A percentile compares a stretch with the other conserved stretches of the same genome.
Evolutionary conservation across 2,888 invertebrate genomes (phyloP).

Genomic region (Hymenopus coronatus): DNA sequence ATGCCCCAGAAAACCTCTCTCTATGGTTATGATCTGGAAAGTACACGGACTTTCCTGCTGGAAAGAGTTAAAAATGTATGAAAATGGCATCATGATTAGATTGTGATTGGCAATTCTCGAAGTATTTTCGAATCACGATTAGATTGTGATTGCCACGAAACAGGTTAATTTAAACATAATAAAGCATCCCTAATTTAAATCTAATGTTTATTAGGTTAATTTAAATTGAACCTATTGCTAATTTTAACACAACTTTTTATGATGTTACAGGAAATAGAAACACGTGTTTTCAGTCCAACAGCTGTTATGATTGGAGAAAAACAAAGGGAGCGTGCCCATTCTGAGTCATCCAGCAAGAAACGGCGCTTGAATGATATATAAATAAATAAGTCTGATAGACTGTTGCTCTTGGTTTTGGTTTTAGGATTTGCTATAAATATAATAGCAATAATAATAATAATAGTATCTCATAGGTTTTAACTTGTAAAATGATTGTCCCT

Average conservation of each 20-base stretch:
- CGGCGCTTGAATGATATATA: background rate
- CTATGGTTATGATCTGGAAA: no score
- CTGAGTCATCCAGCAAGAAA: conserved; percentile 1
- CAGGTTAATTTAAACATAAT: no score
- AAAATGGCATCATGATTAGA: no score
- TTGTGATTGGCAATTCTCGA: no score
- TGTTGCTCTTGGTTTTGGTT: background rate
- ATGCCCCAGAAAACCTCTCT: no score
- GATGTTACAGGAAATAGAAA: conserved; percentile 48
- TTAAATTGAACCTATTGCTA: background rate
- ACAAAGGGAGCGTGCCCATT: conserved; percentile 36
- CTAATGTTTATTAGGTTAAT: no score
- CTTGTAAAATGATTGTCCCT: background rate
- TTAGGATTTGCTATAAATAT: background rate
- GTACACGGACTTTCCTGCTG: no score
- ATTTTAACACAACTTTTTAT: background rate
- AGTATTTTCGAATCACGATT: no score
- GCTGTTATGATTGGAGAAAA: conserved; percentile 39
- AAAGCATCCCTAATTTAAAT: no score
- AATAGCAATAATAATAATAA: background rate
- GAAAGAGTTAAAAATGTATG: no score
- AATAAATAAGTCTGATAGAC: background rate
- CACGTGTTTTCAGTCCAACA: conserved; percentile 53
- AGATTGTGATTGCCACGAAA: no score
- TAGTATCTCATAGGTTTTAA: background rate